These are phyloP conservation scores for Drosophila ananassae DNA, from an alignment of 1,140 invertebrate genomes.

Conservation along the genomic window DNA sequence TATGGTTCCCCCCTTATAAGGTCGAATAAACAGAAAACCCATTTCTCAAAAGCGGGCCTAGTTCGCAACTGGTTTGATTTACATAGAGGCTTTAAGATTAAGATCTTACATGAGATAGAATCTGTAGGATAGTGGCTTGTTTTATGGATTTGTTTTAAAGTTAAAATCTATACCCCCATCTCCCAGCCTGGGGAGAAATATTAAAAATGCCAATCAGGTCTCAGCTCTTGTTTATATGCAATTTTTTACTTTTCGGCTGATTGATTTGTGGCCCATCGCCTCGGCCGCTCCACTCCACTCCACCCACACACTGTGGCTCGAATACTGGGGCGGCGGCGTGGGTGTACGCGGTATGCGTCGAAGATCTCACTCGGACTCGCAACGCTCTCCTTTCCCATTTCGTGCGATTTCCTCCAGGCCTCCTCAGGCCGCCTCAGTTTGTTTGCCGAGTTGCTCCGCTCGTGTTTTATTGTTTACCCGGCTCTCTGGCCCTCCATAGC, in stretches of 20 bases:
- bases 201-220: constrained; percentile 66
- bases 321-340: constrained; percentile 1
- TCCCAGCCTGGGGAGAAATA: constrained; percentile 1
- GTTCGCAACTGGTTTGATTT: constrained; percentile 18
- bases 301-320: constrained; percentile 16
- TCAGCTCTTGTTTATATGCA: constrained; percentile 21
- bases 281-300: constrained; percentile 17
- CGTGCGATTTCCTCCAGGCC: constrained; percentile 2
- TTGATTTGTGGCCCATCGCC: constrained; percentile 66
- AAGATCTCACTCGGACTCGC: constrained; percentile 48
- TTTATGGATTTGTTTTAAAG: neutral
- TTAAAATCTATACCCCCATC: constrained; percentile 18
- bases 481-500: constrained; percentile 11
- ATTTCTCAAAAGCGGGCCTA: constrained; percentile 16
- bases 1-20: neutral
- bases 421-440: neutral
- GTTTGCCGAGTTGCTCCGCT: constrained; percentile 33
- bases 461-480: constrained; percentile 34
- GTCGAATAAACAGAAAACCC: constrained; percentile 6
- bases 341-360: neutral
- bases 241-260: constrained; percentile 54
- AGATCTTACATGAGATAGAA: neutral
- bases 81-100: constrained; percentile 8
- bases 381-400: constrained; percentile 28
- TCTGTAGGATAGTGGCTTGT: too few species aligned